Evolutionary conservation across 23 tunicate species (phyloP).

Genomic region (Botrylloides violaceus): DNA sequence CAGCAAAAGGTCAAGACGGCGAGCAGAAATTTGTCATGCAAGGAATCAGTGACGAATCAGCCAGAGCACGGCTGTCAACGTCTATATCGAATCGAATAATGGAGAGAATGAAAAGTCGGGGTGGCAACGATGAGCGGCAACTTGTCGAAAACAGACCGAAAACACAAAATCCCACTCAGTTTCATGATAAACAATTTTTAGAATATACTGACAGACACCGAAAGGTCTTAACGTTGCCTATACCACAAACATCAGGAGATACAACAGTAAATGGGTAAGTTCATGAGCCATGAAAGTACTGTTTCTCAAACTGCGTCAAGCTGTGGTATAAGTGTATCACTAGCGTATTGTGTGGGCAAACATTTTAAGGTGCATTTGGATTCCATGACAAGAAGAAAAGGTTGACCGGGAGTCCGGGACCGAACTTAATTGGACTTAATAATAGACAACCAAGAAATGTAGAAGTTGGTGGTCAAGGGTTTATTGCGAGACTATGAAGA

Average conservation of each 20-base stretch:
- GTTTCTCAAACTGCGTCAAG: too few species aligned
- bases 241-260: not conserved
- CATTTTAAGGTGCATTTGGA: too few species aligned
- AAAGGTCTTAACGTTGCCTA: not conserved
- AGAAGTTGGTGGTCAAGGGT: too few species aligned
- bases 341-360: too few species aligned
- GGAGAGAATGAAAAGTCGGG: not conserved
- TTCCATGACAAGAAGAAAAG: too few species aligned
- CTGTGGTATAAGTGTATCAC: too few species aligned
- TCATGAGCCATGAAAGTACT: not conserved
- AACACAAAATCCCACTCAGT: not conserved
- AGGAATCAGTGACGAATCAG: slow-evolving; percentile 3
- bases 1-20: not conserved
- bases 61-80: not conserved
- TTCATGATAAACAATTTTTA: not conserved
- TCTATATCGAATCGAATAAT: not conserved
- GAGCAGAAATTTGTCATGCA: slow-evolving; percentile 11
- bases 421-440: too few species aligned
- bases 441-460: too few species aligned
- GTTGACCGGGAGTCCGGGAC: too few species aligned
- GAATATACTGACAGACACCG: not conserved
- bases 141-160: not conserved
- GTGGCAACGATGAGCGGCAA: not conserved
- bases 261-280: not conserved
- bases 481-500: too few species aligned